Percentiles rank a stretch among this genome's conserved stretches.
phyloP scores from a whole-genome alignment of 2,888 invertebrate genomes.

The Mesorhabditis sp. region DNA sequence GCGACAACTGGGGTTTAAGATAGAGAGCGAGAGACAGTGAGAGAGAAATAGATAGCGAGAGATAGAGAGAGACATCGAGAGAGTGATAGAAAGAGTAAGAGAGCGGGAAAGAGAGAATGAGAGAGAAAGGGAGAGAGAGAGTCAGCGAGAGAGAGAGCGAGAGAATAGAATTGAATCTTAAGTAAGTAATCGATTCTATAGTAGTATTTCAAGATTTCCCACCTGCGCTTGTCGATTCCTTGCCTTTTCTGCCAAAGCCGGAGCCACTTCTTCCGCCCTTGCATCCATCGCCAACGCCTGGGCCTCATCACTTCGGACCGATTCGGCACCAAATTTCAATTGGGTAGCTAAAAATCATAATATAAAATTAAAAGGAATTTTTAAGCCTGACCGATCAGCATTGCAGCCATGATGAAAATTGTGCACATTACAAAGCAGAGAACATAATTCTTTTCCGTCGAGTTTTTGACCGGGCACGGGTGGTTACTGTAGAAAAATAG shows the following conservation, averaged over 20 bases:
- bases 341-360: slow-evolving; percentile 37
- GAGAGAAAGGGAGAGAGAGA: no score
- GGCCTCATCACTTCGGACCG: slow-evolving; percentile 38
- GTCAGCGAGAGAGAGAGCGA: no score
- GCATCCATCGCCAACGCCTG: slow-evolving; percentile 55
- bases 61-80: slow-evolving; percentile 52
- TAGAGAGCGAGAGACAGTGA: neutral
- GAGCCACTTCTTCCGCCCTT: slow-evolving; percentile 50
- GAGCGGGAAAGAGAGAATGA: neutral
- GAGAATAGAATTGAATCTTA: no score
- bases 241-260: slow-evolving; percentile 55
- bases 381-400: slow-evolving; percentile 71
- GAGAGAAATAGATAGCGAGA: slow-evolving; percentile 90
- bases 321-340: slow-evolving; percentile 48
- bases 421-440: slow-evolving; percentile 97
- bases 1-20: no score
- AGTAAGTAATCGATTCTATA: neutral
- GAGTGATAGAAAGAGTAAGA: no score
- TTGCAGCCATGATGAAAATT: slow-evolving; percentile 88
- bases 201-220: slow-evolving; percentile 7
- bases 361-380: slow-evolving; percentile 2
- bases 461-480: slow-evolving; percentile 56
- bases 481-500: slow-evolving; percentile 32
- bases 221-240: slow-evolving; percentile 47
- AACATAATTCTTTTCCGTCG: slow-evolving; percentile 89